Evolutionary conservation across 2,113 vertebrate genomes (phyloP).

Genomic region (Mormyrus iriodes): DNA sequence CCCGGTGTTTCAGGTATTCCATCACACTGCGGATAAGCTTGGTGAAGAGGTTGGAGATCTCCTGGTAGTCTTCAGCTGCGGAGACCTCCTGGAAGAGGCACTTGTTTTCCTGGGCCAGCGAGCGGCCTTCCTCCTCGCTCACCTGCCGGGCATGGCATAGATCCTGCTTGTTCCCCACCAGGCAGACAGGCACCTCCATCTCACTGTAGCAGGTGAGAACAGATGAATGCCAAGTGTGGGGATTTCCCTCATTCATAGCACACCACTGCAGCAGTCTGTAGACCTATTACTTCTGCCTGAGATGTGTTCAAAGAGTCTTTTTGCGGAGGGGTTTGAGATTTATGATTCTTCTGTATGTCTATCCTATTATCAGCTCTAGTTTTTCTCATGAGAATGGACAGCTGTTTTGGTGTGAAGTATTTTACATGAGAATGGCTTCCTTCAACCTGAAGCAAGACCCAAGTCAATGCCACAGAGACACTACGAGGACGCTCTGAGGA

Average conservation of each 20-base stretch:
- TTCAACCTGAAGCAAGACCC: background rate
- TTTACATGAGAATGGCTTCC: background rate
- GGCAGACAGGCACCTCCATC: constrained; percentile 54
- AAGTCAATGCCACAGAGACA: background rate
- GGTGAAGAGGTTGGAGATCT: constrained; percentile 62
- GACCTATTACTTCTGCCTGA: background rate
- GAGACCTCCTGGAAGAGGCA: constrained; percentile 68
- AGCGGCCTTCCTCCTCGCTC: constrained; percentile 55
- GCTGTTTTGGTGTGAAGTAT: background rate
- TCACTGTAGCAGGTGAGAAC: constrained; percentile 44
- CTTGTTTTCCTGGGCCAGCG: constrained; percentile 57
- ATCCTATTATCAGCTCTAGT: background rate
- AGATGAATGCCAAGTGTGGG: background rate
- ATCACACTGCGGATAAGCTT: constrained; percentile 62
- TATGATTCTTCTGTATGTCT: background rate
- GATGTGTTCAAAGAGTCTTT: background rate
- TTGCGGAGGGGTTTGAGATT: background rate
- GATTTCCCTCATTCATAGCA: background rate
- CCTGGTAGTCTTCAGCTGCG: constrained; percentile 64
- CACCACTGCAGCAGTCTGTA: background rate
- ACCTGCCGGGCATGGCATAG: constrained; percentile 64
- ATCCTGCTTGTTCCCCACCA: constrained; percentile 68
- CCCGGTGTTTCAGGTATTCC: constrained; percentile 58
- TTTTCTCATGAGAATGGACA: background rate
- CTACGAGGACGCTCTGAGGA: background rate